These are phyloP conservation scores for Galleria mellonella DNA, from an alignment of 1,140 invertebrate genomes.

Conservation along the genomic window DNA sequence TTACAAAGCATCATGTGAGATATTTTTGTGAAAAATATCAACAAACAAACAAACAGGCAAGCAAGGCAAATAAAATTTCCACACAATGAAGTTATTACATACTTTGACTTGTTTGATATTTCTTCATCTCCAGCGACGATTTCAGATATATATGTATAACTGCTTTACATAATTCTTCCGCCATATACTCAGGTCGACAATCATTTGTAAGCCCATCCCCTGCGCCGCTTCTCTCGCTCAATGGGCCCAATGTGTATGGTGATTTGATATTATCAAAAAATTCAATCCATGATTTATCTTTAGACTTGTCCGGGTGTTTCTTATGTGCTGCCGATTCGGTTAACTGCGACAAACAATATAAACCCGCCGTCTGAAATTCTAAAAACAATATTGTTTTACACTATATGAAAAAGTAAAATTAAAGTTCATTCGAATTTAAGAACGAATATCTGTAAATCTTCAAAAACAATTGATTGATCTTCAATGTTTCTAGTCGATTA, in stretches of 20 bases:
- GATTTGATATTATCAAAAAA: slow-evolving; percentile 41
- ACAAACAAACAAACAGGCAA: no score
- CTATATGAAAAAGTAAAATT: no score
- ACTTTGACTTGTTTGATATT: slow-evolving; percentile 40
- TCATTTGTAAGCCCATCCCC: slow-evolving; percentile 25
- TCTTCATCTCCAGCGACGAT: slow-evolving; percentile 27
- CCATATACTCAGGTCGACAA: slow-evolving; percentile 52
- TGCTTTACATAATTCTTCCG: slow-evolving; percentile 41
- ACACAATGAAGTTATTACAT: no score
- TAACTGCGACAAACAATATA: slow-evolving; percentile 41
- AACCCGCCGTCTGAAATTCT: slow-evolving; percentile 44
- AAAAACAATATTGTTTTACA: slow-evolving; percentile 8
- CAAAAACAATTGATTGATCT: no score
- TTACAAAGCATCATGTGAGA: no score
- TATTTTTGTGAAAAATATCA: no score
- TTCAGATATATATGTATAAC: slow-evolving; percentile 37
- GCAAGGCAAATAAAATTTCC: no score
- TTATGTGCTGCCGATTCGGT: slow-evolving; percentile 26
- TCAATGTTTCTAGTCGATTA: no score
- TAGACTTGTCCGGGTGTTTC: slow-evolving; percentile 29
- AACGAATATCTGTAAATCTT: no score
- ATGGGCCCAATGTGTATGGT: background rate
- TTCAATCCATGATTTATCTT: slow-evolving; percentile 22
- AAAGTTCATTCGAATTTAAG: no score
- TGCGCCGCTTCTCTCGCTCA: slow-evolving; percentile 2